Conservation (phyloP, 2,888 invertebrate species). For the Nipponacmea schrenckii region DNA sequence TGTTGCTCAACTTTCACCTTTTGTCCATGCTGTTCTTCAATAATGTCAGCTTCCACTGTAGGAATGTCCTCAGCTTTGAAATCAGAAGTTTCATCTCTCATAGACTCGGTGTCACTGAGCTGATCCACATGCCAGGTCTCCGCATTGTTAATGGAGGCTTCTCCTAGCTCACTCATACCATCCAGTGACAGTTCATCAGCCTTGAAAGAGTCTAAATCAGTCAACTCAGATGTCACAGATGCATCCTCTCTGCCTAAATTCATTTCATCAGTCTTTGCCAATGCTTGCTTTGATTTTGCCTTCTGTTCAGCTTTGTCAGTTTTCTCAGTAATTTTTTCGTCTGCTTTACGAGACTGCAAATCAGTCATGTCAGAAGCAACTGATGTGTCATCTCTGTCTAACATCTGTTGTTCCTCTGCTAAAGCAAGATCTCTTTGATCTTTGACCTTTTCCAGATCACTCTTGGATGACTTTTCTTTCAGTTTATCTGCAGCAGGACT, state of each 20-base stretch:
- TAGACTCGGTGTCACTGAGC: background rate
- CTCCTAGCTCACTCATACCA: background rate
- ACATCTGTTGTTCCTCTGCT: background rate
- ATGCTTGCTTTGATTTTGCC: background rate
- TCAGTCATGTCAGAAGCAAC: background rate
- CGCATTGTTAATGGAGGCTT: background rate
- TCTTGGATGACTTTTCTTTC: background rate
- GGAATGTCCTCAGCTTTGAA: background rate
- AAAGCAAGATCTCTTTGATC: background rate
- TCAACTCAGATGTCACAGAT: background rate
- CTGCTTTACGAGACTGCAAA: background rate
- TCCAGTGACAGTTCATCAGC: background rate
- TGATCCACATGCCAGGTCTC: background rate
- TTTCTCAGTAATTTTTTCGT: background rate
- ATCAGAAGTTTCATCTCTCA: background rate
- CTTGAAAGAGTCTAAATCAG: background rate
- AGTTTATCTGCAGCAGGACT: background rate
- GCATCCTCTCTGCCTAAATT: background rate
- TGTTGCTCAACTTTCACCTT: slow-evolving; percentile 4
- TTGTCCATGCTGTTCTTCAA: too few species aligned
- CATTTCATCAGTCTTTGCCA: background rate
- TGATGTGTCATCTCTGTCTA: background rate
- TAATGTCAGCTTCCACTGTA: background rate
- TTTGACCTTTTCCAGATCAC: background rate
- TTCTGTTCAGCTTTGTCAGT: background rate